A percentile compares a stretch with the other conserved stretches of the same genome.
Conservation (phyloP, 2,888 invertebrate species). For the Pilophorus perplexus region DNA sequence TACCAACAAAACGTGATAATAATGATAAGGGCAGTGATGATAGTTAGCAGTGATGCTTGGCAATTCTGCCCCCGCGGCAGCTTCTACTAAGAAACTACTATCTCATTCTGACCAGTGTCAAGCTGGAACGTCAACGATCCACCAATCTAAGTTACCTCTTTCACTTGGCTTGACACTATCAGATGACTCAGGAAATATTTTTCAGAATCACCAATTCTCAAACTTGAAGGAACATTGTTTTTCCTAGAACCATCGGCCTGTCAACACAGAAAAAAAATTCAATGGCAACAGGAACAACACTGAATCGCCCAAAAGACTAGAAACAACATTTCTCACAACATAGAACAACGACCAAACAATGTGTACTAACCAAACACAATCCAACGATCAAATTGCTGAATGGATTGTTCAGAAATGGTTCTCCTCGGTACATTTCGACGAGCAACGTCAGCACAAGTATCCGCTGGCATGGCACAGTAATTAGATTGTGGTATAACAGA, state of each 20-base stretch:
- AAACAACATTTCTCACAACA: too few relatives aligned
- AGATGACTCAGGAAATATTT: slow-evolving; percentile 41
- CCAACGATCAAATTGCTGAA: slow-evolving; percentile 69
- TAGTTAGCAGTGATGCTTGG: too few relatives aligned
- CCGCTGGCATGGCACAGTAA: slow-evolving; percentile 65
- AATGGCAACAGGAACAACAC: background rate
- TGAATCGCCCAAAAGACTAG: background rate
- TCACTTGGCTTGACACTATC: slow-evolving; percentile 32
- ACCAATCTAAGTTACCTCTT: slow-evolving; percentile 12
- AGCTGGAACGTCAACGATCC: background rate
- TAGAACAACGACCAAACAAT: too few relatives aligned
- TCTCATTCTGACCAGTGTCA: too few relatives aligned
- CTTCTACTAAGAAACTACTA: too few relatives aligned
- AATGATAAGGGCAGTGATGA: too few relatives aligned
- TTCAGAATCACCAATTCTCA: slow-evolving; percentile 35
- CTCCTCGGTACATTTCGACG: slow-evolving; percentile 68
- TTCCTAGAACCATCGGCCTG: slow-evolving; percentile 32
- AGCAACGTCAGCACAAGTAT: slow-evolving; percentile 67
- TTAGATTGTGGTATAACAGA: slow-evolving; percentile 60
- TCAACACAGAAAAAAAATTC: background rate
- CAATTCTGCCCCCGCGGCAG: too few relatives aligned
- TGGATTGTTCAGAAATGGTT: slow-evolving; percentile 65
- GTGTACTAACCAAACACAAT: slow-evolving; percentile 52
- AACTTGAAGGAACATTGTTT: slow-evolving; percentile 9
- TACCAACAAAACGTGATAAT: too few relatives aligned